Conservation (phyloP, 2,113 vertebrate species). For the Heterotilapia buettikoferi region DNA sequence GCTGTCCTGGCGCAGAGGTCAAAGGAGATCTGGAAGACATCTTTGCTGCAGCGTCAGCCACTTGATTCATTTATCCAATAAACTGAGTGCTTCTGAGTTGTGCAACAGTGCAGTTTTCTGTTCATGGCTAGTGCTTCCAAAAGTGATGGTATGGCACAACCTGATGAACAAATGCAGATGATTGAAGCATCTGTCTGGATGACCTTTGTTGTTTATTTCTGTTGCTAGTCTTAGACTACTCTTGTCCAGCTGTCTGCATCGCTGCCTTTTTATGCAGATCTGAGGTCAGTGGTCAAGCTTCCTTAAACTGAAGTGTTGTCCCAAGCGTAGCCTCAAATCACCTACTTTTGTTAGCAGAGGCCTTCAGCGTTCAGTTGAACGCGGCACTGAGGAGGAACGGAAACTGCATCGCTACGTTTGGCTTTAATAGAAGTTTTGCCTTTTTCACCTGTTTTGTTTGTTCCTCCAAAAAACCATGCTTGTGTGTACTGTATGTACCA, state of each 20-base stretch:
- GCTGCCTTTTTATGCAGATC: background rate
- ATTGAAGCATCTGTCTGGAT: background rate
- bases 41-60: background rate
- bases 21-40: background rate
- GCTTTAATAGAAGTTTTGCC: conserved; percentile 25
- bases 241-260: background rate
- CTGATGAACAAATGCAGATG: background rate
- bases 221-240: background rate
- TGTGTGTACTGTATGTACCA: conserved; percentile 34
- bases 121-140: background rate
- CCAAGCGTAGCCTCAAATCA: background rate
- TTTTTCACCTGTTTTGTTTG: background rate
- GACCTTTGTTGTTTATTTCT: background rate
- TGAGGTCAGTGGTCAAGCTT: background rate
- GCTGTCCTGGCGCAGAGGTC: background rate
- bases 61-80: background rate
- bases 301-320: background rate
- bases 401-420: background rate
- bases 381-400: background rate
- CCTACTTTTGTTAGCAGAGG: background rate
- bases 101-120: background rate
- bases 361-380: background rate
- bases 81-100: background rate
- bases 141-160: background rate
- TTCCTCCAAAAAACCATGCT: conserved; percentile 20